Evolutionary conservation across 1,140 invertebrate genomes (phyloP).

Genomic region (Rhagoletis pomonella): DNA sequence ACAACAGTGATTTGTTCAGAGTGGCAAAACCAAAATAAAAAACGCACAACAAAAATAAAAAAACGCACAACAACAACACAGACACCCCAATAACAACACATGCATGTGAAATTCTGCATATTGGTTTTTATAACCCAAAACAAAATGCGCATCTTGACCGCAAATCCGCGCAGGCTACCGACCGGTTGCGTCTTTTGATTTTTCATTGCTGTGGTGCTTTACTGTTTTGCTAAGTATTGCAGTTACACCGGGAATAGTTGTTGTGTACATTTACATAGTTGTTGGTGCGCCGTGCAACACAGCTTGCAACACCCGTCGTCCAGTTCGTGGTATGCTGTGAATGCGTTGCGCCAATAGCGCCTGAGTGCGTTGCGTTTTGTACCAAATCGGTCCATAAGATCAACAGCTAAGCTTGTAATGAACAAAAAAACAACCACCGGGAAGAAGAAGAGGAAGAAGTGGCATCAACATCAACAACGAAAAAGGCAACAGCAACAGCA

Average conservation of each 20-base stretch:
- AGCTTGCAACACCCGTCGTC: background rate
- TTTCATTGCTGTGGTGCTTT: constrained; percentile 32
- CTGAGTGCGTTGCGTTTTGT: background rate
- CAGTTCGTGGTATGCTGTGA: background rate
- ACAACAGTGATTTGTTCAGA: background rate
- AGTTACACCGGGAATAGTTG: background rate
- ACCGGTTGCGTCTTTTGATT: background rate
- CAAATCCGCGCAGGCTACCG: background rate
- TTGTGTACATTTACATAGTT: background rate
- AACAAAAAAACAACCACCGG: background rate
- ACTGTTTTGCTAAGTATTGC: constrained; percentile 10
- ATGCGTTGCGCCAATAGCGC: background rate
- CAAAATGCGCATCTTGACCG: background rate
- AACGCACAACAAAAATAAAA: background rate
- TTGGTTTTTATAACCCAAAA: background rate
- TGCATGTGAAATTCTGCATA: background rate
- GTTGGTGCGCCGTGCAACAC: background rate
- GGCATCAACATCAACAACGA: background rate
- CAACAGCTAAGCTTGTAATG: background rate
- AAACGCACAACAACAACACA: background rate
- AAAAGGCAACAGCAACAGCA: background rate
- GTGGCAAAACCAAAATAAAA: background rate
- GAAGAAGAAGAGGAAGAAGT: background rate
- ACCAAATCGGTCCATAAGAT: background rate
- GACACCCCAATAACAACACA: background rate